These are phyloP conservation scores for Drosophila yooni DNA, from an alignment of 2,888 invertebrate species.

Conservation along the genomic window DNA sequence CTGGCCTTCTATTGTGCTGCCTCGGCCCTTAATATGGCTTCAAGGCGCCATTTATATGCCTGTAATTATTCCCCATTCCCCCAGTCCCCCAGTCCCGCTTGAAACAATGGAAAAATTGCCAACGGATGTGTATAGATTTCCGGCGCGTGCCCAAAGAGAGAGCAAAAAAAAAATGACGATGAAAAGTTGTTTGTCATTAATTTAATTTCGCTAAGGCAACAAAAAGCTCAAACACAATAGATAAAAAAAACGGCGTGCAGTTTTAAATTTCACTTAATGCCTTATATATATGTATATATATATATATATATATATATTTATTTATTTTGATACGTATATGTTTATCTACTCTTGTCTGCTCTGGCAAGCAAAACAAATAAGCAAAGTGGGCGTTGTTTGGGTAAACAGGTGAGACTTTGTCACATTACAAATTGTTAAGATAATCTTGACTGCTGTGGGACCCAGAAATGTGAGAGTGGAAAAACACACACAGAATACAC, in stretches of 20 bases:
- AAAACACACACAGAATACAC: not conserved
- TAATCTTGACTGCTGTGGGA: slow-evolving; percentile 9
- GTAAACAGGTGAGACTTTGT: not conserved
- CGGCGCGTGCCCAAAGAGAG: slow-evolving; percentile 53
- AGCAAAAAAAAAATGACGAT: slow-evolving; percentile 45
- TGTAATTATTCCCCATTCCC: slow-evolving; percentile 32
- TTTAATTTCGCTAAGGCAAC: slow-evolving; percentile 65
- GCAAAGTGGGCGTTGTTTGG: slow-evolving; percentile 13
- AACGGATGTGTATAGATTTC: slow-evolving; percentile 70
- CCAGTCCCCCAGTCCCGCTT: not conserved
- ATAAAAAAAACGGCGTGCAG: slow-evolving; percentile 27
- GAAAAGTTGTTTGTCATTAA: slow-evolving; percentile 76
- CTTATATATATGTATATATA: slow-evolving; percentile 4
- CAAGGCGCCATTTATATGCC: slow-evolving; percentile 41
- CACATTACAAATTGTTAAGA: slow-evolving; percentile 15
- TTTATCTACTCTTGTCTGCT: slow-evolving; percentile 2
- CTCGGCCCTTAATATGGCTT: slow-evolving; percentile 39
- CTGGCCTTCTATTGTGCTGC: not conserved
- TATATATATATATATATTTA: not conserved
- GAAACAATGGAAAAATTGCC: slow-evolving; percentile 65
- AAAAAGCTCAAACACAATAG: slow-evolving; percentile 12
- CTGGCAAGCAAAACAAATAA: slow-evolving; percentile 13
- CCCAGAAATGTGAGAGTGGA: not conserved
- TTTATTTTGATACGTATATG: not conserved
- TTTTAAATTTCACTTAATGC: slow-evolving; percentile 58